Conservation (phyloP, 1,140 invertebrate species). For the Maconellicoccus hirsutus region DNA sequence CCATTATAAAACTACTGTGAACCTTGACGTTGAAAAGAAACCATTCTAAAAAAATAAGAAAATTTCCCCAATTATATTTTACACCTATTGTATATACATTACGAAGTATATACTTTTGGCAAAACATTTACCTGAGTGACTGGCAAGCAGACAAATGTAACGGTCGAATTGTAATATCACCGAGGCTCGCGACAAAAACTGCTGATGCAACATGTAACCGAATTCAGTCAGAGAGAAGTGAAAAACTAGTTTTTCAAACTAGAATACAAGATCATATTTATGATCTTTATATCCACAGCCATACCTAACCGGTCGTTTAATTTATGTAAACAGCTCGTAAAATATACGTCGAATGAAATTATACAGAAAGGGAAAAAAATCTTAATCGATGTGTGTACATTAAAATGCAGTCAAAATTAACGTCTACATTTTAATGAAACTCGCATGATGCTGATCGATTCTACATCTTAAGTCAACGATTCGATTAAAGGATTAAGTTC, state of each 20-base stretch:
- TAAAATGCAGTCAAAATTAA: no score
- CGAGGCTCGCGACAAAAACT: background rate
- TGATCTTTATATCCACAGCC: background rate
- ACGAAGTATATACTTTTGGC: background rate
- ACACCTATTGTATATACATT: background rate
- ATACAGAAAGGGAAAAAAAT: no score
- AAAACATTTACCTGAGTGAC: background rate
- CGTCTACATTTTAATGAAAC: no score
- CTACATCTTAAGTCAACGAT: no score
- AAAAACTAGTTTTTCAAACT: background rate
- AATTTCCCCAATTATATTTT: background rate
- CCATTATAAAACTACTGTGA: background rate
- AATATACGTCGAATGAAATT: background rate
- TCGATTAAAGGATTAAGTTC: no score
- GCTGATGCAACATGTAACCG: background rate
- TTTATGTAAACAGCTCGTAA: background rate
- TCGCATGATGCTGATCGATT: no score
- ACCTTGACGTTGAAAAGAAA: background rate
- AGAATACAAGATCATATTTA: background rate
- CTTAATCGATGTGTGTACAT: no score
- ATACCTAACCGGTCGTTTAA: background rate
- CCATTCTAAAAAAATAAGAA: background rate
- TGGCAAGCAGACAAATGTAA: background rate
- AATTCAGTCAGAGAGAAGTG: conserved; percentile 1
- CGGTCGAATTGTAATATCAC: background rate